These are phyloP conservation scores for Morone chrysops DNA, from an alignment of 2,113 vertebrate species.

Conservation along the genomic window DNA sequence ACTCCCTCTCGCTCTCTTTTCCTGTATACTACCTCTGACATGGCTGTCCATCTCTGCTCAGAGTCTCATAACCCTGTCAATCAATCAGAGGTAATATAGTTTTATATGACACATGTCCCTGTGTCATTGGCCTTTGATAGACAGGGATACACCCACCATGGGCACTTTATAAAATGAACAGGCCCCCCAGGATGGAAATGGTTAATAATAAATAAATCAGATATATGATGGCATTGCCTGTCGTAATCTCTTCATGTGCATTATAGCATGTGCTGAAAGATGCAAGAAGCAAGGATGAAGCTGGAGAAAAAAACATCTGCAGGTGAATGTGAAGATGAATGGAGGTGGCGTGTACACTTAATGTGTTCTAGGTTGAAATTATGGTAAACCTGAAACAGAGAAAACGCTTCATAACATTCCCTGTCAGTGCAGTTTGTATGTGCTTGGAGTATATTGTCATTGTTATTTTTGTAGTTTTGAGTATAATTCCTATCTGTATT, in stretches of 20 bases:
- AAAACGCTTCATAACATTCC: no score
- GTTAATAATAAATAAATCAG: conserved; percentile 69
- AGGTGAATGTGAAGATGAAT: background rate
- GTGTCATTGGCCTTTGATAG: conserved; percentile 70
- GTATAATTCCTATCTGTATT: no score
- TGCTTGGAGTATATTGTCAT: no score
- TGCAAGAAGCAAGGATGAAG: no score
- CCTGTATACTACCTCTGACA: conserved; percentile 47
- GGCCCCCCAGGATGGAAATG: conserved; percentile 52
- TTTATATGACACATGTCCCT: conserved; percentile 74
- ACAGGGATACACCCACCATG: conserved; percentile 47
- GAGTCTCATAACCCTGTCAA: conserved; percentile 64
- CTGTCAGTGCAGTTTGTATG: no score
- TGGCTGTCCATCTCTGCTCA: conserved; percentile 40
- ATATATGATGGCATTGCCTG: conserved; percentile 18
- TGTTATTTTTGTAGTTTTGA: no score
- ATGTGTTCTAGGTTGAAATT: background rate
- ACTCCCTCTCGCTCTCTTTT: background rate
- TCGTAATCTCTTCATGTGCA: conserved; percentile 14
- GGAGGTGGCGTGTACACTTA: background rate
- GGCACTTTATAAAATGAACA: conserved; percentile 77
- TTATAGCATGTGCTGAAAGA: background rate
- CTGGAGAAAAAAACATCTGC: no score
- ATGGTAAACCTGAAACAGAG: background rate
- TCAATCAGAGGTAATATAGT: conserved; percentile 66